phyloP scores from a whole-genome alignment of 92 coral and sea anemone genomes.

The Umimayanthus kanabou region DNA sequence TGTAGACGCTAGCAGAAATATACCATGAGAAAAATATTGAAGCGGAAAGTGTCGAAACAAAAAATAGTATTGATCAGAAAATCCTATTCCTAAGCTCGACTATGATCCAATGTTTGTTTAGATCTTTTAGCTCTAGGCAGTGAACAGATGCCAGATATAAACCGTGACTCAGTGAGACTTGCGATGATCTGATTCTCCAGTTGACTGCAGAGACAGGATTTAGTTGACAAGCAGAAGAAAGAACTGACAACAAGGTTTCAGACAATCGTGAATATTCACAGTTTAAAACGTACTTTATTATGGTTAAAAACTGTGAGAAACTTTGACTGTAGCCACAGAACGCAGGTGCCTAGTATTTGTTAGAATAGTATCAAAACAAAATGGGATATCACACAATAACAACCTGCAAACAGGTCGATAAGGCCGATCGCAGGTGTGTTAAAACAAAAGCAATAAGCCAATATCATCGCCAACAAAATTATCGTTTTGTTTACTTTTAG shows the following conservation, averaged over 20 bases:
- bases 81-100: background rate
- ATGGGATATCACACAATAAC: background rate
- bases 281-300: background rate
- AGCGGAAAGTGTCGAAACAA: background rate
- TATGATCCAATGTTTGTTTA: constrained; percentile 45
- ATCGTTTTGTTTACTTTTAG: too few relatives aligned
- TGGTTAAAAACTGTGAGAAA: background rate
- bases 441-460: background rate
- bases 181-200: constrained; percentile 28
- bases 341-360: background rate
- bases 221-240: background rate
- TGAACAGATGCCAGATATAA: constrained; percentile 38
- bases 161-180: constrained; percentile 26
- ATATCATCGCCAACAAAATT: background rate
- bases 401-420: background rate
- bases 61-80: constrained; percentile 23
- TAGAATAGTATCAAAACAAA: background rate
- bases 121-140: constrained; percentile 7
- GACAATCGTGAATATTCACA: background rate
- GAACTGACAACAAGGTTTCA: background rate
- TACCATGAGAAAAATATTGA: constrained; percentile 24
- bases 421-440: background rate
- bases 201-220: constrained; percentile 11
- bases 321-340: background rate
- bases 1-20: background rate